Base-by-base conservation (phyloP, 2,113 vertebrate genomes). In the Bambusicola thoracicus region DNA sequence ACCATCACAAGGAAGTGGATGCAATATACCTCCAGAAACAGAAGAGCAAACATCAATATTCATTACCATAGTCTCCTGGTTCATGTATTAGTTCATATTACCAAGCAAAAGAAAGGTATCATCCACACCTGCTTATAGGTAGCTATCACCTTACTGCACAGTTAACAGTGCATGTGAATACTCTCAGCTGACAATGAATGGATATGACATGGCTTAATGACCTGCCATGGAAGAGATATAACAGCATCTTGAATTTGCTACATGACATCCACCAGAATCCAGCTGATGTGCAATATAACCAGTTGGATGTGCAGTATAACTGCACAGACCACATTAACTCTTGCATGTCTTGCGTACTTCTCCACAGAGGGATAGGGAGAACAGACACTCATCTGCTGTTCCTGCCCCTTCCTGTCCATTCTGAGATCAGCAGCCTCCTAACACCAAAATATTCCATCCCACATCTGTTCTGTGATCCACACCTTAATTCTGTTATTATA, bases 131-230 rank as follows among this genome's bases (percentile, higher is more conserved):
- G 1, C 15, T 70, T 59, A 65, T 2, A 53, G 40, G 19, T 5
- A 1, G 49, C 68, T 41, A 8, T 34, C 14, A 10, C 43, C 17
- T 38, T 72, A 17, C 18, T 7, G 59, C 29, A 20, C n/a, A 59
- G 36, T 22, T 27, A 41, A 46, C 0, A 1, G 36, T 3, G 16
- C 2, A 0, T 0, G 0, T 12, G 27, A 55, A 34, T 10, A 1
- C 18, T 15, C 61, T 30, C 3, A 0, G 40, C 29, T 76, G 21
- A 20, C 38, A 0, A 44, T n/a, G 0, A 51, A 6, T 7, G 53
- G 7, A 11, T 11, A 20, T 7, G 27, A 20, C 17, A 10, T 0
- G 0, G 13, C 11, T 44, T 32, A 18, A 29, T 17, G 25, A 8
- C 8, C 38, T 59, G 17, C 13, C 24, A 10, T 1, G 0, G 49